These are phyloP conservation scores for Otus scops DNA, from an alignment of 2,797 vertebrate genomes.

Conservation along the genomic window DNA sequence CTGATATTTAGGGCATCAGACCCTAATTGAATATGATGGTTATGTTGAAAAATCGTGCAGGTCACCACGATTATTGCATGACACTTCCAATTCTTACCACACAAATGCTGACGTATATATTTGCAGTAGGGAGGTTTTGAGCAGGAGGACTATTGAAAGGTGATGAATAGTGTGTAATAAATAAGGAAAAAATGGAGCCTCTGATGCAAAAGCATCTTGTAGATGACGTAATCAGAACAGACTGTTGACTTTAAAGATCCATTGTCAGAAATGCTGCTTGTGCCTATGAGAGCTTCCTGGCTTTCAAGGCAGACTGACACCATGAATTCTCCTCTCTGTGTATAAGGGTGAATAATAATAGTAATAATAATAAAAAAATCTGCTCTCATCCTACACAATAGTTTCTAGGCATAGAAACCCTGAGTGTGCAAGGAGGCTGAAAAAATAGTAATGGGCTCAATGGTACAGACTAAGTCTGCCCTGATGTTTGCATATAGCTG, in stretches of 20 bases:
- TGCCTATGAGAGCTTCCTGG: neutral
- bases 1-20: neutral
- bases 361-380: neutral
- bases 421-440: neutral
- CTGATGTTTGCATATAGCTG: neutral
- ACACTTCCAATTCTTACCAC: neutral
- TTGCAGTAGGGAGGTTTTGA: neutral
- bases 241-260: conserved; percentile 18
- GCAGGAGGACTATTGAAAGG: neutral
- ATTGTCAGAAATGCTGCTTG: conserved; percentile 7
- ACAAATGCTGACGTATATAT: neutral
- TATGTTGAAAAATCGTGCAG: neutral
- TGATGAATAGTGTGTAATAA: conserved; percentile 4
- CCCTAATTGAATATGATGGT: neutral
- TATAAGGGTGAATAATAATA: neutral
- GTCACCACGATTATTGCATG: neutral
- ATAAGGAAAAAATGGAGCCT: neutral
- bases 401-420: neutral
- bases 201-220: conserved; percentile 18
- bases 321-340: neutral
- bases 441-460: neutral
- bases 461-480: neutral
- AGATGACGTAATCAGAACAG: neutral
- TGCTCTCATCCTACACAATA: neutral
- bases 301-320: neutral